Conservation (phyloP, 2,797 vertebrate genomes). For the Danio albolineatus region DNA sequence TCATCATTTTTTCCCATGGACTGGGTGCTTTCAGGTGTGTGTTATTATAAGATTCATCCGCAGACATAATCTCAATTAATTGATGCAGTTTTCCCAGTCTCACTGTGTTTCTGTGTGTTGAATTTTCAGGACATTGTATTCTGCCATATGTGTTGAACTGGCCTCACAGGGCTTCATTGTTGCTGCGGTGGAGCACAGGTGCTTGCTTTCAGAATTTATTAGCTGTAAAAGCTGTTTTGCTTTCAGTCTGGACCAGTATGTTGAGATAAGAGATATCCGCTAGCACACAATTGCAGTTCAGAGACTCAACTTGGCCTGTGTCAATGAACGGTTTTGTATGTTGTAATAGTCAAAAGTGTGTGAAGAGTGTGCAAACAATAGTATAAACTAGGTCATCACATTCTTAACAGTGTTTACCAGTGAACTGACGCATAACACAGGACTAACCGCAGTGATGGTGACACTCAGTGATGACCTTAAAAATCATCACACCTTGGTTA, state of each 20-base stretch:
- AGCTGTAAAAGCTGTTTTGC: conserved; percentile 1
- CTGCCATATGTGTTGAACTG: conserved; percentile 90
- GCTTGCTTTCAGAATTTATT: conserved; percentile 34
- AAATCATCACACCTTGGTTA: neutral
- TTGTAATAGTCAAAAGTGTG: conserved; percentile 57
- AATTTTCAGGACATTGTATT: conserved; percentile 89
- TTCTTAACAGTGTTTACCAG: conserved; percentile 75
- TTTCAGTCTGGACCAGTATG: neutral
- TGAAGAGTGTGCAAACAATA: conserved; percentile 74
- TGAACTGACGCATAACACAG: conserved; percentile 72
- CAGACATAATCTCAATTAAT: conserved; percentile 1
- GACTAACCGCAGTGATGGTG: conserved; percentile 30
- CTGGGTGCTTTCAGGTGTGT: conserved; percentile 94
- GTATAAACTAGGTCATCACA: conserved; percentile 80
- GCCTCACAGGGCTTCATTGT: conserved; percentile 95
- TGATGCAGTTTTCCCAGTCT: neutral
- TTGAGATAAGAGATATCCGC: neutral
- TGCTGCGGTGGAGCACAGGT: conserved; percentile 96
- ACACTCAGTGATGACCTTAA: neutral
- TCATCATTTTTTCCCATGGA: conserved; percentile 94
- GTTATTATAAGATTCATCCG: neutral
- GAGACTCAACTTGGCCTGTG: neutral
- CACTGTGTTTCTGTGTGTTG: conserved; percentile 55
- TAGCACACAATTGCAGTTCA: neutral
- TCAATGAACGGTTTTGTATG: conserved; percentile 62